Percentiles rank a stretch among this genome's conserved stretches.
These are phyloP conservation scores for Neuroscelio doddi DNA, from an alignment of 2,888 invertebrate species.

Conservation along the genomic window DNA sequence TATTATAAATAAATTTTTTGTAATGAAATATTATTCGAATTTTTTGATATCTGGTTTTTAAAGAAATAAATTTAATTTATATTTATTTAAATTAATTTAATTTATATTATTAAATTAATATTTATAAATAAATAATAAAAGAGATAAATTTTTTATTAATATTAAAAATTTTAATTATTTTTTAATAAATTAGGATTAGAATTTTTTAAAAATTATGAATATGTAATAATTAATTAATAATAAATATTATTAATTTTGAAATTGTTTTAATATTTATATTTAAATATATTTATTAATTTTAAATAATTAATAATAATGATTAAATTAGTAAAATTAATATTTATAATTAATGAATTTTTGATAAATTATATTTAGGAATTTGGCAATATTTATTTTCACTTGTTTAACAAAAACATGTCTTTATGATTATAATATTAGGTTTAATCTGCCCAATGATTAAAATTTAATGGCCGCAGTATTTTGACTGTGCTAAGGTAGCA, in stretches of 20 bases:
- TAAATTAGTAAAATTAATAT: conserved; percentile 60
- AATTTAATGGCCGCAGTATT: conserved; percentile 86
- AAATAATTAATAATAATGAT: conserved; percentile 67
- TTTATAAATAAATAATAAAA: conserved; percentile 58
- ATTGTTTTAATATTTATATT: conserved; percentile 28
- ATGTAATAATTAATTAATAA: conserved; percentile 54
- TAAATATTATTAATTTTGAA: conserved; percentile 30
- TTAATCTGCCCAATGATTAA: conserved; percentile 81
- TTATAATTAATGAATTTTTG: conserved; percentile 34
- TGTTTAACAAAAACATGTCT: conserved; percentile 87
- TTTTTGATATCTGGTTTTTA: conserved; percentile 80
- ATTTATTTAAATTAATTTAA: conserved; percentile 76
- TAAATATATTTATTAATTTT: conserved; percentile 72
- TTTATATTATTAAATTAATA: conserved; percentile 72
- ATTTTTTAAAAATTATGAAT: conserved; percentile 71
- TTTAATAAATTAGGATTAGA: conserved; percentile 76
- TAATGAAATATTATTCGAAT: conserved; percentile 80
- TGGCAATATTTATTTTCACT: conserved; percentile 77
- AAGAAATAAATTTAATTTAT: conserved; percentile 77
- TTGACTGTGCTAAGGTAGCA: conserved; percentile 88
- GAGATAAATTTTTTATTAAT: conserved; percentile 72
- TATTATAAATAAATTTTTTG: conserved; percentile 78
- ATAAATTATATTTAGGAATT: conserved; percentile 73
- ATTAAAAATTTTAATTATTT: conserved; percentile 71
- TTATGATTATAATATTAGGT: conserved; percentile 78